A percentile compares a stretch with the other conserved stretches of the same genome.
These are phyloP conservation scores for Macaria liturata DNA, from an alignment of 2,888 invertebrate genomes.

Conservation along the genomic window DNA sequence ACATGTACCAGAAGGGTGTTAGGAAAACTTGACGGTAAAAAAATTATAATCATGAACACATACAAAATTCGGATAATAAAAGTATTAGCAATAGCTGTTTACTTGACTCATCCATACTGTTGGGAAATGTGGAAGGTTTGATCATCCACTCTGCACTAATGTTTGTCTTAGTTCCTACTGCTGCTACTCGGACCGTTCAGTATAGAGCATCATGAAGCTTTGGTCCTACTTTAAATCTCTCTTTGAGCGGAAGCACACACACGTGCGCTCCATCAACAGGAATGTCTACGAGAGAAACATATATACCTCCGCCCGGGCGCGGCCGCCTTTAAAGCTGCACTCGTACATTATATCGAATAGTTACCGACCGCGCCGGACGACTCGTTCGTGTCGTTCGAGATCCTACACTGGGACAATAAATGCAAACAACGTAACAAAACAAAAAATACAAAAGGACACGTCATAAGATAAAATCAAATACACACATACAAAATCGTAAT, in stretches of 20 bases:
- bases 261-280: constrained; percentile 30
- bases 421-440: constrained; percentile 58
- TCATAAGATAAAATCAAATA: constrained; percentile 55
- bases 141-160: too few species aligned
- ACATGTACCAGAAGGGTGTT: too few species aligned
- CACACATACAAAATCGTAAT: constrained; percentile 17
- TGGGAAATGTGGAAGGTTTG: too few species aligned
- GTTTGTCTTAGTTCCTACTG: neutral
- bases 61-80: too few species aligned
- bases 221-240: constrained; percentile 24
- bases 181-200: constrained; percentile 19
- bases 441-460: constrained; percentile 60
- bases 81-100: too few species aligned
- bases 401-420: constrained; percentile 54
- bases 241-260: constrained; percentile 24
- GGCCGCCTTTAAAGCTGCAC: constrained; percentile 34
- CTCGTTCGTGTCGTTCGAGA: constrained; percentile 28
- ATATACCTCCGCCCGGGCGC: neutral
- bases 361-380: constrained; percentile 23
- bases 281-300: constrained; percentile 36
- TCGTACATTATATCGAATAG: constrained; percentile 27
- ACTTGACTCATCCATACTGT: too few species aligned
- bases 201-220: constrained; percentile 17
- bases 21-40: too few species aligned
- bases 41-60: too few species aligned